These are phyloP conservation scores for Lacerta agilis DNA, from an alignment of 2,797 vertebrate species.

Conservation along the genomic window DNA sequence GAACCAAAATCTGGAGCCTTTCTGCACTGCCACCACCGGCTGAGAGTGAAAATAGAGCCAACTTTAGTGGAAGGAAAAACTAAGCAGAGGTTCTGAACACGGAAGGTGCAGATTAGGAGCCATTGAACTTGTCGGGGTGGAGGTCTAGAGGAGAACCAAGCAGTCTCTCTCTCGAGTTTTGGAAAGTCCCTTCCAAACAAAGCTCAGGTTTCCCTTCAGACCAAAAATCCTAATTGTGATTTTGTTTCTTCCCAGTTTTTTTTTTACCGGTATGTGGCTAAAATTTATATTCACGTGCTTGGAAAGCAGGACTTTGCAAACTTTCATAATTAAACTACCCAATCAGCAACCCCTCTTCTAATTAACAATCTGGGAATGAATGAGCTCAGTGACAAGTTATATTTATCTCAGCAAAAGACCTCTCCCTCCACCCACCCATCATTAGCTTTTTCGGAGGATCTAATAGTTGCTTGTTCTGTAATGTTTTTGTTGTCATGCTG, in stretches of 20 bases:
- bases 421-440: background rate
- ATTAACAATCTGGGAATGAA: slow-evolving; percentile 7
- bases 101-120: background rate
- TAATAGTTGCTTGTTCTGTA: background rate
- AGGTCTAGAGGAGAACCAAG: too few species aligned
- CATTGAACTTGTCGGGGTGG: too few species aligned
- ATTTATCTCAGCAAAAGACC: slow-evolving; percentile 1
- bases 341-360: background rate
- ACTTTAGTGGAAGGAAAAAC: too few species aligned
- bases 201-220: background rate
- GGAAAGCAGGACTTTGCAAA: background rate
- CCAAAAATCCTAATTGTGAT: background rate
- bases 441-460: background rate
- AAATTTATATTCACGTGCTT: background rate
- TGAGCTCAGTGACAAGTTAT: background rate
- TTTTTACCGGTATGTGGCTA: background rate
- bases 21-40: background rate
- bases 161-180: too few species aligned
- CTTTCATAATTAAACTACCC: background rate
- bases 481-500: background rate
- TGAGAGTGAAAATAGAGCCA: too few species aligned
- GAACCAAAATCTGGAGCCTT: background rate
- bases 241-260: too few species aligned
- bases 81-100: too few species aligned
- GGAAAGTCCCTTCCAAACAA: background rate